Base-by-base conservation (phyloP, 2,888 invertebrate genomes). In the Thelaira solivaga region DNA sequence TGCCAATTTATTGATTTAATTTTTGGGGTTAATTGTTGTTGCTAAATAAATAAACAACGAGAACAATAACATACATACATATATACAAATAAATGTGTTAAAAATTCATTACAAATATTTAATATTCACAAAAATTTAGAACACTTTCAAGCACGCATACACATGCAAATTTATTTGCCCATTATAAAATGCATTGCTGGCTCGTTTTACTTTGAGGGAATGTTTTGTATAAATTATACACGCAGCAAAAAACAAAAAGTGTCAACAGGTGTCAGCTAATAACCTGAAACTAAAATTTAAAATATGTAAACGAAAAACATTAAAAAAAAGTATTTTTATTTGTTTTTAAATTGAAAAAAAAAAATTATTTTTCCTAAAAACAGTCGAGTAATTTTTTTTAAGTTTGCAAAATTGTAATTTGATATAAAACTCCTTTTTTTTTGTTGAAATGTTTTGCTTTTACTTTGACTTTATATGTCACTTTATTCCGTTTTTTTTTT, bases 251-350 rank as follows among this genome's bases (percentile, higher is more conserved):
- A n/a, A n/a, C n/a, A 69, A 67, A 65, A 80, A 68, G 65, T 69
- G 73, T 71, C 80, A 80, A 81, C 81, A 81, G 81, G 81, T 81
- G 81, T 80, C 79, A 74, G 71, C 57, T 74, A 76, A 64, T 67
- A 65, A 67, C 11, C 47, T 64, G 20, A 64, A 71, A 59, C n/a
- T 18, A 24, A 61, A 69, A 47, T 59, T 26, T 26, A 34, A 31
- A 39, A n/a, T n/a, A n/a, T n/a, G n/a, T 39, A 41, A 67, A 67
- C 16, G 5, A 22, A 29, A 7, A 22, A 22, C n/a, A n/a, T 6
- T 31, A 36, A 29, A 43, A 39, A 24, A 13, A n/a, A n/a, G 31
- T 16, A 10, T 31, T 36, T 49, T 36, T 29, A n/a, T n/a, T n/a
- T n/a, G n/a, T n/a, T n/a, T n/a, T n/a, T n/a, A n/a, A n/a, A n/a